phyloP scores from a whole-genome alignment of 2,888 invertebrate genomes.

The Hymenopus coronatus region DNA sequence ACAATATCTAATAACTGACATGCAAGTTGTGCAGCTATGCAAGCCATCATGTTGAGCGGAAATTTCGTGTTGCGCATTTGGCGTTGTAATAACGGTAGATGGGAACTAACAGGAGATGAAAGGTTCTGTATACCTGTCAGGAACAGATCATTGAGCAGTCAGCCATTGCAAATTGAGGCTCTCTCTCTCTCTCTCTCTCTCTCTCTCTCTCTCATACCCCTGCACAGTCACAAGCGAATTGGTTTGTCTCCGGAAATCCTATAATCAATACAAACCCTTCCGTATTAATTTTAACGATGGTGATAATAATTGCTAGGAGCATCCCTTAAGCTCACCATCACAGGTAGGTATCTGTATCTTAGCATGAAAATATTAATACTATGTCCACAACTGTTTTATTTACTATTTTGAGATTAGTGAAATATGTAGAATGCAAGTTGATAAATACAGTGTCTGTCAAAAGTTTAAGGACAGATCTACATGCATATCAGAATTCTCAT shows the following conservation, averaged over 20 bases:
- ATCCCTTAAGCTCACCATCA: too few relatives aligned
- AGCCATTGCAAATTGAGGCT: background rate
- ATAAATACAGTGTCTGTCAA: too few relatives aligned
- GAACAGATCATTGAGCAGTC: slow-evolving; percentile 5
- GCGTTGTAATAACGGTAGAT: background rate
- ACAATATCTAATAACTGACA: too few relatives aligned
- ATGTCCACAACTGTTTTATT: too few relatives aligned
- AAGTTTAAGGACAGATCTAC: too few relatives aligned
- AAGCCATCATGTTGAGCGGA: background rate
- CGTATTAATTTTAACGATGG: background rate
- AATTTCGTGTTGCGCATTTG: background rate
- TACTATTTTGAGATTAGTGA: too few relatives aligned
- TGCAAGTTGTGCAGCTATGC: background rate
- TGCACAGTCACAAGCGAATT: background rate
- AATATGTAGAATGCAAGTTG: too few relatives aligned
- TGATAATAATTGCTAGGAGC: too few relatives aligned
- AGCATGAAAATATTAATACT: too few relatives aligned
- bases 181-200: background rate
- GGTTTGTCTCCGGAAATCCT: background rate
- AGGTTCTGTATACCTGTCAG: slow-evolving; percentile 12
- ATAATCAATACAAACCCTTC: background rate
- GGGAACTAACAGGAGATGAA: background rate
- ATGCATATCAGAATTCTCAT: too few relatives aligned
- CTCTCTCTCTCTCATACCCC: background rate
- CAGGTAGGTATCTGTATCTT: too few relatives aligned